Percentiles rank a stretch among this genome's conserved stretches.
These are phyloP conservation scores for Apaloderma vittatum DNA, from an alignment of 2,113 vertebrate genomes.

Conservation along the genomic window DNA sequence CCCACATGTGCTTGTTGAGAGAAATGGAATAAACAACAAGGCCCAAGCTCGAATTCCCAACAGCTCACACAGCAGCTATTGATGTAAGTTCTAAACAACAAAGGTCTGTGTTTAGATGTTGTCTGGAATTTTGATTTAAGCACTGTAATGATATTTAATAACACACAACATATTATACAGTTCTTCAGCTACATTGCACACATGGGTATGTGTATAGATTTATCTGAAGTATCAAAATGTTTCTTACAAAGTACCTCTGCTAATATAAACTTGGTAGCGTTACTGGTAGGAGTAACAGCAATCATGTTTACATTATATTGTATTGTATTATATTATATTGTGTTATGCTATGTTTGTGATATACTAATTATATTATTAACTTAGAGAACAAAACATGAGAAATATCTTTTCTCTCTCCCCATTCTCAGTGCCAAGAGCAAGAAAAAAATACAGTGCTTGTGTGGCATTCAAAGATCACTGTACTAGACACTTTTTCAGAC, in stretches of 20 bases:
- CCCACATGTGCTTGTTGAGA: background rate
- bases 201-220: background rate
- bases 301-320: background rate
- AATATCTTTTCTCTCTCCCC: background rate
- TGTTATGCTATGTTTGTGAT: background rate
- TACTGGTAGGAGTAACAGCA: background rate
- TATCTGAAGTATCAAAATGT: background rate
- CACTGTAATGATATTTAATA: background rate
- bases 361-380: background rate
- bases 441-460: background rate
- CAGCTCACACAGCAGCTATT: background rate
- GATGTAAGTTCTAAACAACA: background rate
- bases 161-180: background rate
- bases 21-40: background rate
- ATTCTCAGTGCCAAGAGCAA: background rate
- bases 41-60: background rate
- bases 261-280: background rate
- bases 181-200: background rate
- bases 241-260: background rate
- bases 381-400: background rate
- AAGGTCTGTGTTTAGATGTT: background rate
- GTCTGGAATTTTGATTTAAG: constrained; percentile 22
- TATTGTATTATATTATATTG: background rate
- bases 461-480: background rate
- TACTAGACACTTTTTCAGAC: background rate